Base-by-base conservation (phyloP, 2,113 vertebrate species). In the Prolemur simus region DNA sequence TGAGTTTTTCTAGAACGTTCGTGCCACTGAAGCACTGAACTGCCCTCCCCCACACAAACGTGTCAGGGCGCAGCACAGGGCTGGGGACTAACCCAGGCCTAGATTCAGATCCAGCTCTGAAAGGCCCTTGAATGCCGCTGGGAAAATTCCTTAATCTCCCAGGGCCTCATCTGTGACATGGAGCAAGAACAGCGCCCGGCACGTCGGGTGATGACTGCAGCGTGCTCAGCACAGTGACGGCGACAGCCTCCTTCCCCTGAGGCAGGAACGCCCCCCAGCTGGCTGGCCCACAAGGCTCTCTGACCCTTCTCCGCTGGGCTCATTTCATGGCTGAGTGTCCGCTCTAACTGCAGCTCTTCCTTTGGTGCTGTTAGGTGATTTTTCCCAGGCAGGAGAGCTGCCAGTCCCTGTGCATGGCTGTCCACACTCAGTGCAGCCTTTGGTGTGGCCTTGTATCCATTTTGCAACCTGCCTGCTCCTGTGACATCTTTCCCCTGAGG, bases 261-360 rank as follows among this genome's bases (percentile, higher is more conserved):
- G 58, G n/a, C 8, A 20, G 64, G 69, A 25, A 37, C 2, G 1
- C 45, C 47, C 60, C 29, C n/a, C 2, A 0, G 20, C 8, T 34
- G 18, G 42, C 58, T 13, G 20, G 13, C 25, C 8, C 0, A 0
- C 2, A n/a, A 17, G 37, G 29, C 25, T 9, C 37, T 23, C 49
- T 9, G 34, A 81, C 42, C 23, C 12, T 39, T 34, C 34, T 12
- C 2, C 42, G 0, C 4, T 17, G 78, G 73, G 39, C 60, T 5
- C 23, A 11, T 29, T 5, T 85, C 3, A 2, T 7, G 88, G 52
- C 14, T 29, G 4, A 73, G 34, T 25, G 42, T 94, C 87, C 27
- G 27, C 47, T 34, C 54, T 87, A 9, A 5, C 56, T 39, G 17
- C 20, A 34, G 42, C 86, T 54, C 74, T 56, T 17, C 27, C 45